Base-by-base conservation (phyloP, 2,888 invertebrate genomes). In the Drosophila pseudotakahashii region DNA sequence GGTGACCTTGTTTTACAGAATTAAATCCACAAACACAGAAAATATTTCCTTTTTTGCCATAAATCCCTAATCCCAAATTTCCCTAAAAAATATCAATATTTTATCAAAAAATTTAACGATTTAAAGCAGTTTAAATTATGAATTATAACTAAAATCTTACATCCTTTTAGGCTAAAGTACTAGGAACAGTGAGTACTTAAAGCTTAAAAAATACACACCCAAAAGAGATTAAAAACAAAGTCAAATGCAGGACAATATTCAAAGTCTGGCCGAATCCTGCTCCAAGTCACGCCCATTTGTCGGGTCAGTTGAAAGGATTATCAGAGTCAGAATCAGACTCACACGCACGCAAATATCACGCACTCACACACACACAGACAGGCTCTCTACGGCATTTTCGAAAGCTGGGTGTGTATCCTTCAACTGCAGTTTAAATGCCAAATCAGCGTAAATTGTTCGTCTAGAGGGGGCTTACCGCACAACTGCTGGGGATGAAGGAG, bases 391-490 rank as follows among this genome's bases (percentile, higher is more conserved):
- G 16, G 34, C 41, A 48, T 14, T 26, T 60, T n/a, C 10, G 16
- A 48, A 37, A 41, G 34, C 66, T 42, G 59, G 59, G 51, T 52
- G 45, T 54, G 70, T 68, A 84, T 76, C 83, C 87, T 84, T 84
- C 83, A 84, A 81, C 84, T 79, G 63, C 64, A 60, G 55, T 73
- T 61, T 48, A 86, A 84, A 87, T 81, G 82, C 74, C 87, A 87
- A 81, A 81, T 67, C 64, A 77, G 61, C 75, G 75, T 67, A 66
- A 76, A 79, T 68, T 58, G 48, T 42, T 32, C 44, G 66, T 52
- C 64, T 55, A 34, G 41, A 34, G 37, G 34, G 45, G 14, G 44
- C 53, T 52, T 14, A 19, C 37, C 32, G 10, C 19, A 26, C 14
- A 26, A 37, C 41, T 19, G 48, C 6, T 13, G 7, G 19, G 19